phyloP scores from a whole-genome alignment of 2,888 invertebrate species.

The Conchocele bisecta region DNA sequence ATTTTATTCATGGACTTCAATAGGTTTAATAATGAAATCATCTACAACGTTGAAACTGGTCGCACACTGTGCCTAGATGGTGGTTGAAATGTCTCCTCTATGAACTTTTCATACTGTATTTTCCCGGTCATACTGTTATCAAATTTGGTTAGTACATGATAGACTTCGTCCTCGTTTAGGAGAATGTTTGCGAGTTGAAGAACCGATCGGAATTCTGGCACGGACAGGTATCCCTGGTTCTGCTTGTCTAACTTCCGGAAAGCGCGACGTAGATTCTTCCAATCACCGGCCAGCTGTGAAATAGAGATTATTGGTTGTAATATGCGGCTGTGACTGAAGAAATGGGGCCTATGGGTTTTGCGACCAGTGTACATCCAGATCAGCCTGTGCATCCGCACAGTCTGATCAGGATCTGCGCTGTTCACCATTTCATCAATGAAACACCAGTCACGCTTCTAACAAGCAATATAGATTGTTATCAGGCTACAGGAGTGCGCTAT shows the following conservation, averaged over 20 bases:
- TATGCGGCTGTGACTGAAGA: no score
- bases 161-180: constrained; percentile 81
- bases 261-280: constrained; percentile 80
- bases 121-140: constrained; percentile 80
- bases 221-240: constrained; percentile 76
- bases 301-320: no score
- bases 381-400: no score
- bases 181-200: constrained; percentile 80
- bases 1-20: no score
- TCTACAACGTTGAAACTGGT: constrained; percentile 32
- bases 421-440: no score
- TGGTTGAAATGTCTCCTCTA: constrained; percentile 78
- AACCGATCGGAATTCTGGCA: constrained; percentile 81
- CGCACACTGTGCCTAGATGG: constrained; percentile 70
- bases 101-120: constrained; percentile 79
- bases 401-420: no score
- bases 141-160: constrained; percentile 79
- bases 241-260: constrained; percentile 79
- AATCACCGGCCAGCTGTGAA: constrained; percentile 79
- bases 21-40: neutral
- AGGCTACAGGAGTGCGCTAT: no score
- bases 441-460: no score
- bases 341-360: no score
- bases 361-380: no score
- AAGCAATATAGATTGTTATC: no score